Evolutionary conservation across 2,888 invertebrate genomes (phyloP).

Genomic region (Drosophila kambysellisi): DNA sequence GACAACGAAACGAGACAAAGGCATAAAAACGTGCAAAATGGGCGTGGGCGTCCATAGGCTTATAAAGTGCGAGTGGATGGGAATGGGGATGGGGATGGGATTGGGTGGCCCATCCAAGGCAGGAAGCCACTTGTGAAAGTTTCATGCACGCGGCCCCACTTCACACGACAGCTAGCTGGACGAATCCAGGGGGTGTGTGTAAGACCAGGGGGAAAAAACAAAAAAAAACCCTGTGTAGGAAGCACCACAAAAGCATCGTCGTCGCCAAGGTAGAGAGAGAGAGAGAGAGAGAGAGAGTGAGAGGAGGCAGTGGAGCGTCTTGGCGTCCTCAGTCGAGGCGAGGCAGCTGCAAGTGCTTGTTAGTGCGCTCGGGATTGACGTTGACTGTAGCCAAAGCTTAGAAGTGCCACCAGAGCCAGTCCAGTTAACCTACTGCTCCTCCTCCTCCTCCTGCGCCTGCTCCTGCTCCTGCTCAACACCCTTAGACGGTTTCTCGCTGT

Average conservation of each 20-base stretch:
- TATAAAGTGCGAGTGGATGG: slow-evolving; percentile 68
- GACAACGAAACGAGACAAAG: slow-evolving; percentile 76
- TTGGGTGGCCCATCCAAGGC: slow-evolving; percentile 52
- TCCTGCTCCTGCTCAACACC: not conserved
- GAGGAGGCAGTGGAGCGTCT: slow-evolving; percentile 34
- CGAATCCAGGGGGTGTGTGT: slow-evolving; percentile 1
- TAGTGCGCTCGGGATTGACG: slow-evolving; percentile 77
- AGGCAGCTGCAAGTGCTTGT: slow-evolving; percentile 73
- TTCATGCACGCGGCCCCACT: slow-evolving; percentile 81
- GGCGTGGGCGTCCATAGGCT: slow-evolving; percentile 70
- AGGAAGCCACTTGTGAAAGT: slow-evolving; percentile 81
- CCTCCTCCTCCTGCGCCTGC: not conserved
- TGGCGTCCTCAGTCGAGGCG: slow-evolving; percentile 48
- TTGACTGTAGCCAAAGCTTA: slow-evolving; percentile 67
- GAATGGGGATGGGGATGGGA: not conserved
- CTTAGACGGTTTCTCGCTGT: not conserved
- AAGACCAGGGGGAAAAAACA: slow-evolving; percentile 5
- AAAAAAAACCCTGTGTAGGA: slow-evolving; percentile 56
- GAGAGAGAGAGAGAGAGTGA: not conserved
- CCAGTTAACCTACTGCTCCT: not conserved
- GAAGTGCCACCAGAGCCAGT: slow-evolving; percentile 50
- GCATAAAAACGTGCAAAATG: slow-evolving; percentile 79
- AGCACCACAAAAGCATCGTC: slow-evolving; percentile 67
- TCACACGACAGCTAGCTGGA: slow-evolving; percentile 71
- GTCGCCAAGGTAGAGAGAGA: not conserved